Evolutionary conservation across 2,888 invertebrate genomes (phyloP), one percentile per base, ranked within the genome.

Genomic region (Zele albiditarsus): DNA sequence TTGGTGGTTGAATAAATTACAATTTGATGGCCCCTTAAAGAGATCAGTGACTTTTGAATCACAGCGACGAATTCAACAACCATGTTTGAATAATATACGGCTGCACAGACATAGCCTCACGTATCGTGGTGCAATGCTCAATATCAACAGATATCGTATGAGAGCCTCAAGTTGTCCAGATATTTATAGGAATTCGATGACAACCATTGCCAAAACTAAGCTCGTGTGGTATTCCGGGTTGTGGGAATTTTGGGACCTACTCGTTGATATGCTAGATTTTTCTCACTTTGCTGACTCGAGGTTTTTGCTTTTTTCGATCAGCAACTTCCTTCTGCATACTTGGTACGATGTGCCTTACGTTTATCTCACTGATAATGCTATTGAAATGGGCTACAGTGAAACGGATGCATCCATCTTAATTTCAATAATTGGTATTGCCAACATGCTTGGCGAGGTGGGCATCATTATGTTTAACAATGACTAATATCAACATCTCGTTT

Each of bases 291-390:
- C 91, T 69, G 95, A 95, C 89, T 91, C 91, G 27, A 92, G 91
- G 80, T 96, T 95, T 90, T 90, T 95, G 33, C 90, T 95, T 71
- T 97, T 97, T 90, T 94, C 95, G 28, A 87, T 97, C 25, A 97
- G 97, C 76, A 97, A 97, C 90, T 96, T 97, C 89, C 91, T 97
- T 27, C 91, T 98, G 79, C 97, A 97, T 91, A 94, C 95, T 84
- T 97, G 97, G 95, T 95, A 95, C 89, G 97, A 98, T 88, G 96
- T 97, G 73, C 97, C 97, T 2, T 98, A 98, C 89, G 95, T 98
- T 81, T 98, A 96, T 90, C 92, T 97, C 80, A 93, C 95, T 2
- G 97, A 97, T 87, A 93, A 94, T 87, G 95, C 94, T 12, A 91
- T 93, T 60, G 92, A 92, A 84, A 91, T 94, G 88, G 95, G 95